These are phyloP conservation scores for Lutraria lutraria DNA, from an alignment of 2,888 invertebrate genomes.

Conservation along the genomic window DNA sequence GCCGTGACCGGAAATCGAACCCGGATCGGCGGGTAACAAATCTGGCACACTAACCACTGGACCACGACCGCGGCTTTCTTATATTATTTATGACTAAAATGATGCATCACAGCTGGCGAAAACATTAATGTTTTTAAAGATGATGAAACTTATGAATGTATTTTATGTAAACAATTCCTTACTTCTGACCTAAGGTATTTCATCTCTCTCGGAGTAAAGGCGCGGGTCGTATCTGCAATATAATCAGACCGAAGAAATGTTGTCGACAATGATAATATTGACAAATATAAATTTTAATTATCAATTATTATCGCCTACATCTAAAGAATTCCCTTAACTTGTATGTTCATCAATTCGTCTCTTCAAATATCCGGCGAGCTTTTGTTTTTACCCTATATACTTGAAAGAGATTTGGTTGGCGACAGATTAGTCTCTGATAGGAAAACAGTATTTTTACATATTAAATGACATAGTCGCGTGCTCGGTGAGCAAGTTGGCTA, in stretches of 20 bases:
- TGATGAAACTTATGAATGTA: too few relatives aligned
- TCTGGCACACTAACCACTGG: too few relatives aligned
- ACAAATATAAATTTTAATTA: constrained; percentile 31
- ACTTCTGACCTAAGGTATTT: background rate
- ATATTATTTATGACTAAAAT: too few relatives aligned
- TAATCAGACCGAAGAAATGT: background rate
- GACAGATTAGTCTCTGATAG: constrained; percentile 24
- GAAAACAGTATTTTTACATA: constrained; percentile 28
- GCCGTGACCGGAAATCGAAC: too few relatives aligned
- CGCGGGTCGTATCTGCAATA: background rate
- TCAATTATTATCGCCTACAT: constrained; percentile 15
- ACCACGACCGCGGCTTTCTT: too few relatives aligned
- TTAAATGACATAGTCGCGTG: constrained; percentile 46
- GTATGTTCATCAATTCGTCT: constrained; percentile 23
- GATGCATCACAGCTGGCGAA: too few relatives aligned
- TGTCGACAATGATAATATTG: constrained; percentile 20
- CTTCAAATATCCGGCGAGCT: background rate
- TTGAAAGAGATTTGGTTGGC: constrained; percentile 2
- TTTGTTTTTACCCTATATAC: background rate
- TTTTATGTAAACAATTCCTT: too few relatives aligned
- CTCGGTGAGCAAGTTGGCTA: background rate
- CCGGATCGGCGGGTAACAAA: too few relatives aligned
- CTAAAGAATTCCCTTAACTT: constrained; percentile 23
- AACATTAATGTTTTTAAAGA: too few relatives aligned
- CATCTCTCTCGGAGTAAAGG: constrained; percentile 5